Evolutionary conservation across 2,113 vertebrate genomes (phyloP).

Genomic region (Solea senegalensis): DNA sequence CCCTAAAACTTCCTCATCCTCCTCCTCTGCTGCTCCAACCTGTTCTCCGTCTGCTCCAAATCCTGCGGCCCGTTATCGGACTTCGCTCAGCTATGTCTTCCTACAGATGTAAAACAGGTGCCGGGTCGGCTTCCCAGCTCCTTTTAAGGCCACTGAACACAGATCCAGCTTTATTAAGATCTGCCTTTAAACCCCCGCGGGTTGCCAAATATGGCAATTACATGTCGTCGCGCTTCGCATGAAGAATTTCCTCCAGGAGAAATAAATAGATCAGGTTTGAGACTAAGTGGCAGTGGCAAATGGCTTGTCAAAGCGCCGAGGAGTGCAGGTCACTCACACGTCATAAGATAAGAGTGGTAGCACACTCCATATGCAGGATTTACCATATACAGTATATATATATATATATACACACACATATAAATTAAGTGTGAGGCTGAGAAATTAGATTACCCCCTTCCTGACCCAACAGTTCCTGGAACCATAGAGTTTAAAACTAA

Average conservation of each 20-base stretch:
- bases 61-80: slow-evolving; percentile 61
- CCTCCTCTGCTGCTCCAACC: background rate
- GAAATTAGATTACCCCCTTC: background rate
- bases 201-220: slow-evolving; percentile 83
- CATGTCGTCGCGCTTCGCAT: slow-evolving; percentile 54
- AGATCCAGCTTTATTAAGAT: slow-evolving; percentile 80
- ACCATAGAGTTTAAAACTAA: background rate
- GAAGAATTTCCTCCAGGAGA: slow-evolving; percentile 51
- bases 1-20: slow-evolving; percentile 49
- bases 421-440: background rate
- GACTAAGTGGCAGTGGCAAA: slow-evolving; percentile 23
- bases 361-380: background rate
- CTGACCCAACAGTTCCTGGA: background rate
- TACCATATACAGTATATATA: too few relatives aligned
- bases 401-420: too few relatives aligned
- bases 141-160: slow-evolving; percentile 82
- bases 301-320: background rate
- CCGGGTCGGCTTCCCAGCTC: slow-evolving; percentile 68
- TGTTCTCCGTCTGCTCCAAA: slow-evolving; percentile 19
- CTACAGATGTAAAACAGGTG: slow-evolving; percentile 81
- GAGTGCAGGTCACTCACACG: background rate
- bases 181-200: slow-evolving; percentile 69
- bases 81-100: slow-evolving; percentile 44
- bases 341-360: background rate
- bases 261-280: slow-evolving; percentile 16